Evolutionary conservation across 2,113 vertebrate genomes (phyloP).

Genomic region (Pelvicachromis taeniatus): DNA sequence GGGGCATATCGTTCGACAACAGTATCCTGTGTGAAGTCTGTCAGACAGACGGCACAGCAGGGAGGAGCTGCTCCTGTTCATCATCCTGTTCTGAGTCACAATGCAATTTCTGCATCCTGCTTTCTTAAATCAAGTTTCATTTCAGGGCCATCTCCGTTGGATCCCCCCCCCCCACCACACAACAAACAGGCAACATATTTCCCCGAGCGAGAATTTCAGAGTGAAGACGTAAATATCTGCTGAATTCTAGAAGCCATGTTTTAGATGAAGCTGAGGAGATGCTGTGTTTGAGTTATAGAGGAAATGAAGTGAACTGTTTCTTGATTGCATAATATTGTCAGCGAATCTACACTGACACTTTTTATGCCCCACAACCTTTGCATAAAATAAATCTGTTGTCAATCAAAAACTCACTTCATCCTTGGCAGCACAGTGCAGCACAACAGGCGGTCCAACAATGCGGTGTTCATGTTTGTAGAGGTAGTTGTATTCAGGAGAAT

Average conservation of each 20-base stretch:
- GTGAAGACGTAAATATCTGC: not conserved
- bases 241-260: not conserved
- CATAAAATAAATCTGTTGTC: not conserved
- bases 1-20: not conserved
- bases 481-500: slow-evolving; percentile 77
- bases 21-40: not conserved
- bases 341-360: not conserved
- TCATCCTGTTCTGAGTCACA: not conserved
- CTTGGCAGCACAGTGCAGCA: slow-evolving; percentile 83
- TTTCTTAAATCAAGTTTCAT: not conserved
- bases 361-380: not conserved
- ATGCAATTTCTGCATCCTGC: not conserved
- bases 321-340: not conserved
- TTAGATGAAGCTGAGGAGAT: not conserved
- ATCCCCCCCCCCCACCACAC: not conserved
- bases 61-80: not conserved
- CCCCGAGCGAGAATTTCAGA: not conserved
- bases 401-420: slow-evolving; percentile 75
- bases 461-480: slow-evolving; percentile 86
- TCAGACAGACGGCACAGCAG: slow-evolving; percentile 6
- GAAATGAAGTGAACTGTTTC: not conserved
- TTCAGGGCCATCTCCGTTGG: not conserved
- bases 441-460: slow-evolving; percentile 87
- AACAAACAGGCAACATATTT: not conserved
- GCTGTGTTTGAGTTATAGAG: not conserved